Evolutionary conservation across 2,113 vertebrate species (phyloP).

Genomic region (Cephalopholis sonnerati): DNA sequence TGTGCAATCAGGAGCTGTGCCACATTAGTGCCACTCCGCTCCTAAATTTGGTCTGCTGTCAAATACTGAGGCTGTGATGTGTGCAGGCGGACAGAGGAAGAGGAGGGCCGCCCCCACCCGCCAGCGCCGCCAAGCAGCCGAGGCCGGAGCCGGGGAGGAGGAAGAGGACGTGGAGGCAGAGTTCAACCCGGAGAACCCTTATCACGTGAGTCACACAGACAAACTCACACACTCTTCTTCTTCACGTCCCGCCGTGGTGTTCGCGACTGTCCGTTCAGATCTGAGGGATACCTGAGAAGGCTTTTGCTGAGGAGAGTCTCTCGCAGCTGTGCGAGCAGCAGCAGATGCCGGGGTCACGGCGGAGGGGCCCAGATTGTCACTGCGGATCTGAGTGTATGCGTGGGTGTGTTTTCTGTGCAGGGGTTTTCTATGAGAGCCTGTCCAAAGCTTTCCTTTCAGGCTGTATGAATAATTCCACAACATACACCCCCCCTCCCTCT

Average conservation of each 20-base stretch:
- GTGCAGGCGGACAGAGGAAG: slow-evolving; percentile 88
- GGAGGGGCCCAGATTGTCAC: slow-evolving; percentile 70
- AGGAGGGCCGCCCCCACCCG: slow-evolving; percentile 84
- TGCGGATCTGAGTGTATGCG: slow-evolving; percentile 67
- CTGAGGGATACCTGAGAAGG: slow-evolving; percentile 55
- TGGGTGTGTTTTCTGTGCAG: slow-evolving; percentile 56
- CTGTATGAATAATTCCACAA: slow-evolving; percentile 77
- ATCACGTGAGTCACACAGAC: slow-evolving; percentile 86
- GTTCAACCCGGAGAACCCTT: slow-evolving; percentile 93
- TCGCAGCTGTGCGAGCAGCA: slow-evolving; percentile 75
- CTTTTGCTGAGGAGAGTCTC: slow-evolving; percentile 36
- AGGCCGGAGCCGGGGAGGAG: slow-evolving; percentile 61
- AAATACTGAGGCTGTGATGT: slow-evolving; percentile 64
- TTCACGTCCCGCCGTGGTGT: background rate
- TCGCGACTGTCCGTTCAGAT: slow-evolving; percentile 69
- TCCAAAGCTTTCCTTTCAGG: slow-evolving; percentile 77
- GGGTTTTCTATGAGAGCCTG: slow-evolving; percentile 50
- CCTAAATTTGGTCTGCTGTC: slow-evolving; percentile 64
- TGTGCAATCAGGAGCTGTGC: slow-evolving; percentile 42
- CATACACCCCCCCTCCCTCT: slow-evolving; percentile 15
- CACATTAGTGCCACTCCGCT: slow-evolving; percentile 53
- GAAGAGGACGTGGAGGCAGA: slow-evolving; percentile 79
- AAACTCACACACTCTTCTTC: slow-evolving; percentile 10
- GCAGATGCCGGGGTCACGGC: slow-evolving; percentile 82
- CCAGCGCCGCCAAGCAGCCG: slow-evolving; percentile 80